Evolutionary conservation across 1,140 invertebrate genomes (phyloP), one percentile per base, ranked within the genome.

Genomic region (Aphaenogaster floridana): DNA sequence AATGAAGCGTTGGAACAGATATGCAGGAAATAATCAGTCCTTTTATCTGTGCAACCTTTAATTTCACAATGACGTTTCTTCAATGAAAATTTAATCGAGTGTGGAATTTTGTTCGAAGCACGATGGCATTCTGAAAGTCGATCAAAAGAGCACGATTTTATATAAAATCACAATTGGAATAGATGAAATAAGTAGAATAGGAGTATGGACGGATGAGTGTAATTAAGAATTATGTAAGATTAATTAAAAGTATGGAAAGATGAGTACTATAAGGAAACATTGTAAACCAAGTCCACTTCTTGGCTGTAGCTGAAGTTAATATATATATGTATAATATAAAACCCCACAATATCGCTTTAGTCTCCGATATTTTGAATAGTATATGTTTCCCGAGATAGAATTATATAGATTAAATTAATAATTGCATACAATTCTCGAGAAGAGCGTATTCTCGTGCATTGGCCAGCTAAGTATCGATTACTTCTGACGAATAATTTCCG

Each of bases 41-140:
- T 77, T 80, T 21, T 34, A 21, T 66, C 17, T 52, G 21, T 11
- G 17, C 28, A 17, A 13, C 50, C 15, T 11, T 21, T 21, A n/a
- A 36, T 52, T 68, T 11, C 9, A 45, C 21, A 66, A n/a, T n/a
- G 2, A 74, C 28, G 13, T 52, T 21, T 36, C n/a, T 11, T 79
- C 66, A 39, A n/a, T 52, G 13, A 52, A 68, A 68, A 45, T 80
- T 68, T 77, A 15, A 77, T 77, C 21, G 9, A 28, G 45, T 0
- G 15, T 59, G 3, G n/a, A 52, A 50, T 72, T 57, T 42, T 15
- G n/a, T 57, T 74, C 15, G 15, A 28, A 48, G 42, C 39, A 17
- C 17, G 5, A n/a, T 13, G 68, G 15, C 3, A 39, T 66, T 50
- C 2, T 13, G n/a, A 36, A 28, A 21, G 36, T 21, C 21, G 13